Evolutionary conservation across 1,140 invertebrate species (phyloP).

Genomic region (Chlorops oryzae): DNA sequence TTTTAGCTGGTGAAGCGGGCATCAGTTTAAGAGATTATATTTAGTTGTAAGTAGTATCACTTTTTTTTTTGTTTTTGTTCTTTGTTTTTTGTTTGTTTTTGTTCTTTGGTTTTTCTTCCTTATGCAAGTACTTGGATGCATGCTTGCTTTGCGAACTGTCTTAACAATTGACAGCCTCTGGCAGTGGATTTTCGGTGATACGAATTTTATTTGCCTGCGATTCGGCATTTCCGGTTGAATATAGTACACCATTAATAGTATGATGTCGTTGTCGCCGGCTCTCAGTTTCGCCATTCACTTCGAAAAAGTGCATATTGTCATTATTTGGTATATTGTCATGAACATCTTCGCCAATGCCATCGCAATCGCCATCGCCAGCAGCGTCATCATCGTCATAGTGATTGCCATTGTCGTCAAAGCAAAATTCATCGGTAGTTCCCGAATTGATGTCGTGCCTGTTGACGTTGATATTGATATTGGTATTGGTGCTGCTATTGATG

Average conservation of each 20-base stretch:
- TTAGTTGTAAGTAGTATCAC: too few relatives aligned
- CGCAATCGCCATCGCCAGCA: neutral
- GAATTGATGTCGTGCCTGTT: constrained; percentile 15
- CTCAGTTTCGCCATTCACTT: neutral
- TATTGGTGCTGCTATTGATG: constrained; percentile 32
- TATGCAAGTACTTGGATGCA: too few relatives aligned
- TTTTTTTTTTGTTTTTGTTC: too few relatives aligned
- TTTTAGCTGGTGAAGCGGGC: too few relatives aligned
- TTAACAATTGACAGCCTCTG: constrained; percentile 44
- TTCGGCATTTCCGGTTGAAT: too few relatives aligned
- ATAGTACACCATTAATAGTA: constrained; percentile 22
- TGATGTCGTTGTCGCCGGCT: constrained; percentile 18
- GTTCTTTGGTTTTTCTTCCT: too few relatives aligned
- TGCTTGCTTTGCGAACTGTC: too few relatives aligned
- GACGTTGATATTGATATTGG: constrained; percentile 9
- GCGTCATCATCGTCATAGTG: constrained; percentile 13
- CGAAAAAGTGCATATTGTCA: neutral
- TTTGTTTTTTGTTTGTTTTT: too few relatives aligned
- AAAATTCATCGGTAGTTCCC: constrained; percentile 22
- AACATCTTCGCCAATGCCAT: constrained; percentile 1
- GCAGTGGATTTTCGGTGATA: constrained; percentile 48
- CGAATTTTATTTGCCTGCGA: constrained; percentile 44
- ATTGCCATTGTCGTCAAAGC: constrained; percentile 33
- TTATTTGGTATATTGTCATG: too few relatives aligned
- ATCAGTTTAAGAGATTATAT: too few relatives aligned